These are phyloP conservation scores for Amyelois transitella DNA, from an alignment of 1,140 invertebrate genomes.

Conservation along the genomic window DNA sequence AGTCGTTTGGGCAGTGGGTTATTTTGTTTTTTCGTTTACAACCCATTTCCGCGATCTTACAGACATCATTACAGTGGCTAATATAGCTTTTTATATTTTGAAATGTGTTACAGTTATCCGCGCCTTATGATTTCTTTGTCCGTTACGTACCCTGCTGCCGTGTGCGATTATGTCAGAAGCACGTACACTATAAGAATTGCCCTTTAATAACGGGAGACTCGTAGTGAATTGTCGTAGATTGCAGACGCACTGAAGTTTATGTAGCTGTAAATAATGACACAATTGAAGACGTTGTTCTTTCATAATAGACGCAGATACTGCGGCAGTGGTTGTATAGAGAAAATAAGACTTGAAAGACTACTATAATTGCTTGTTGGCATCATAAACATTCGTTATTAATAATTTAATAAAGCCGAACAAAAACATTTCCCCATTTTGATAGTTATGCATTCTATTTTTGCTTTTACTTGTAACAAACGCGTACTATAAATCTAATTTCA, in stretches of 20 bases:
- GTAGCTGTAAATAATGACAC: constrained; percentile 68
- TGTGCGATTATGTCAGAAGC: constrained; percentile 50
- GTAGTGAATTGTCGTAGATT: constrained; percentile 64
- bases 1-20: constrained; percentile 13
- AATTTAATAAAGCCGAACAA: too few species aligned
- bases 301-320: not conserved
- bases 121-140: constrained; percentile 26
- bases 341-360: not conserved
- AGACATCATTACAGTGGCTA: constrained; percentile 2
- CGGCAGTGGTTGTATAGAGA: not conserved
- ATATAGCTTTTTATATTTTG: not conserved
- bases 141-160: constrained; percentile 19
- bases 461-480: too few species aligned
- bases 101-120: constrained; percentile 21
- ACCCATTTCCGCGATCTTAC: constrained; percentile 9
- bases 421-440: too few species aligned
- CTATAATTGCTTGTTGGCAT: too few species aligned
- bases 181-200: constrained; percentile 58
- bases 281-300: constrained; percentile 35
- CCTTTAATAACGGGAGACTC: constrained; percentile 57
- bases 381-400: too few species aligned
- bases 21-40: constrained; percentile 13
- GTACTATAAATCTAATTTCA: too few species aligned
- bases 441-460: too few species aligned
- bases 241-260: constrained; percentile 42